Conservation (phyloP, 2,888 invertebrate species). For the Aleiodes testaceus region DNA sequence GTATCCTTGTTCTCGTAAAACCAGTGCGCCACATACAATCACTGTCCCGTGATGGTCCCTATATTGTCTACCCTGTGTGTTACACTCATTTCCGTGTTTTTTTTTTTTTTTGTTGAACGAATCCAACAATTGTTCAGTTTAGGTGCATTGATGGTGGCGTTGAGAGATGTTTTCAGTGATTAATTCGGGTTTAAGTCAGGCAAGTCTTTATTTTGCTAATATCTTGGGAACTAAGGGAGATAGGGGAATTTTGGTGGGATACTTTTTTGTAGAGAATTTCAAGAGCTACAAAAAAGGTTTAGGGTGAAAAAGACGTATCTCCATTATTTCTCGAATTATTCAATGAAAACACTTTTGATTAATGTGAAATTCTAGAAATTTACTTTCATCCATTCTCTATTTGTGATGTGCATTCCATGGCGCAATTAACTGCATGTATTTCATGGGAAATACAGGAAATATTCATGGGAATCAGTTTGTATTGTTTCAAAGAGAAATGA, state of each 20-base stretch:
- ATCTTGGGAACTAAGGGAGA: no score
- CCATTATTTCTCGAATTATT: not conserved
- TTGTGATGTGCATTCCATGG: no score
- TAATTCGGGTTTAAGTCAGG: not conserved
- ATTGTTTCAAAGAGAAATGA: conserved; percentile 1
- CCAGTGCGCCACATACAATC: conserved; percentile 36
- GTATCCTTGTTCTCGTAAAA: conserved; percentile 31
- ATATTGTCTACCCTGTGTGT: conserved; percentile 66
- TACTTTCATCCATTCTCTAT: not conserved
- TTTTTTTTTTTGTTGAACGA: conserved; percentile 31
- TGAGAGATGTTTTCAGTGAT: conserved; percentile 8
- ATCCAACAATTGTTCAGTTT: conserved; percentile 1
- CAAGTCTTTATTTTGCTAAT: no score
- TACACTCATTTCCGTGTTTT: conserved; percentile 54
- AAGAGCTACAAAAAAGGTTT: no score
- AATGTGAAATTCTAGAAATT: conserved; percentile 21
- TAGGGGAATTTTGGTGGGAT: not conserved
- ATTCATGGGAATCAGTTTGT: not conserved
- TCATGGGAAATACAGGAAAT: not conserved
- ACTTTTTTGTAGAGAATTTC: no score
- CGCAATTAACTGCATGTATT: no score
- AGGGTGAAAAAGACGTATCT: no score
- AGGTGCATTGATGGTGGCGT: not conserved
- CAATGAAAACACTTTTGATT: conserved; percentile 4
- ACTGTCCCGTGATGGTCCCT: conserved; percentile 61